Base-by-base conservation (phyloP, 1,140 invertebrate genomes). In the Zaprionus davidi region DNA sequence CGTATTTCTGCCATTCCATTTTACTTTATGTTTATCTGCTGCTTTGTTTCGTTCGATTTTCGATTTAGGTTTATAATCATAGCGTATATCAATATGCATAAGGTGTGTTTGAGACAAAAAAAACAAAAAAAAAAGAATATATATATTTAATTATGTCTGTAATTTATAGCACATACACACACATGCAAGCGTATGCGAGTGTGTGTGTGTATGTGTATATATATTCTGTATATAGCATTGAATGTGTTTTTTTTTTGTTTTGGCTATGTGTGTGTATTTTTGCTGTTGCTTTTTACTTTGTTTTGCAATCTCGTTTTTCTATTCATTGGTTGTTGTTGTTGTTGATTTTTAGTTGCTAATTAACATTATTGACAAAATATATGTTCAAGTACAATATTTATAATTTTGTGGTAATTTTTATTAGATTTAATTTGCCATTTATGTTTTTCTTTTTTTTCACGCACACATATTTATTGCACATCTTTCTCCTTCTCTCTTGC, bases 281-380 rank as follows among this genome's bases (percentile, higher is more conserved):
- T 68, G 31, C 72, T 71, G 63, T 62, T 65, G 46, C 57, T 59
- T 59, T 71, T 64, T 22, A 34, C 60, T 63, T 74, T 79, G 58
- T 65, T 31, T 31, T 31, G 31, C 31, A 31, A 31, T 31, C 9
- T 31, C 2, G 31, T 31, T 34, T 34, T 34, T 34, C 9, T 3
- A 34, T 34, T 34, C 31, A 34, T 34, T 9, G 71, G 38, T 56
- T 64, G 26, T 2, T 31, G 28, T 67, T 73, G 6, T 67, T 73
- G 6, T 71, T 68, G 26, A 22, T 63, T 71, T 66, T 58, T 78
- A 70, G 31, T 69, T 76, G 82, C 78, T 90, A 81, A 85, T 82
- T 90, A 90, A 90, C 86, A 90, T 85, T 82, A 82, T 90, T 83
- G 87, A 90, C 87, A 90, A 86, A 88, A 90, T 88, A 90, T 90